Evolutionary conservation across 2,113 vertebrate species (phyloP).

Genomic region (Rhombomys opimus): DNA sequence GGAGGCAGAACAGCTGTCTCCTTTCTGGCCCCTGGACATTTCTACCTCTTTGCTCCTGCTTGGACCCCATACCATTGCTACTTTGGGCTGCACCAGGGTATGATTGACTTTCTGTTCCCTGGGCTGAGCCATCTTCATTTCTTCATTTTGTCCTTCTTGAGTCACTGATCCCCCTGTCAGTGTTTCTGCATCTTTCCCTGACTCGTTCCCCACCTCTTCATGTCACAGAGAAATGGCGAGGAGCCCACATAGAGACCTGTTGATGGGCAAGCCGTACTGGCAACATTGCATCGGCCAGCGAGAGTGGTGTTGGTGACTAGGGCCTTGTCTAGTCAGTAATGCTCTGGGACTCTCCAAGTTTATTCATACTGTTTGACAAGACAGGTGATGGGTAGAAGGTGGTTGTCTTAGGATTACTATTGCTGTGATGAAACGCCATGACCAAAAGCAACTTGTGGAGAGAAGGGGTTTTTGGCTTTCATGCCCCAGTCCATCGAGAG

Average conservation of each 20-base stretch:
- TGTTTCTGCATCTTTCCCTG: not conserved
- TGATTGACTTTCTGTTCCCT: not conserved
- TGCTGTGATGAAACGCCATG: not conserved
- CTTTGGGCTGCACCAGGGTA: not conserved
- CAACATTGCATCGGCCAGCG: not conserved
- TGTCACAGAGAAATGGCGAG: not conserved
- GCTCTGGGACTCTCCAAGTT: not conserved
- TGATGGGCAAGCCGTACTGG: not conserved
- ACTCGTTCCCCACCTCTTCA: not conserved
- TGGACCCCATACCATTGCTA: too few species aligned
- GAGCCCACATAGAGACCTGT: fast-evolving
- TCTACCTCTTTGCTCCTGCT: not conserved
- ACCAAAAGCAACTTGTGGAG: not conserved
- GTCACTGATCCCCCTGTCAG: not conserved
- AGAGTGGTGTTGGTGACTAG: not conserved
- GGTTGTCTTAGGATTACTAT: not conserved
- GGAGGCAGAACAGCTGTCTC: not conserved
- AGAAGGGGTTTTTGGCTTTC: not conserved
- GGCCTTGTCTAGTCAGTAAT: not conserved
- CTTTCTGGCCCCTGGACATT: not conserved
- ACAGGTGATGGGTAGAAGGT: not conserved
- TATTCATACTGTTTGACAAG: not conserved
- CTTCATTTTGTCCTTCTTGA: not conserved
- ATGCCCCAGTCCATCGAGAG: not conserved
- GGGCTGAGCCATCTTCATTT: not conserved